Conservation (phyloP, 1,140 invertebrate genomes). For the Branchinecta lynchi region DNA sequence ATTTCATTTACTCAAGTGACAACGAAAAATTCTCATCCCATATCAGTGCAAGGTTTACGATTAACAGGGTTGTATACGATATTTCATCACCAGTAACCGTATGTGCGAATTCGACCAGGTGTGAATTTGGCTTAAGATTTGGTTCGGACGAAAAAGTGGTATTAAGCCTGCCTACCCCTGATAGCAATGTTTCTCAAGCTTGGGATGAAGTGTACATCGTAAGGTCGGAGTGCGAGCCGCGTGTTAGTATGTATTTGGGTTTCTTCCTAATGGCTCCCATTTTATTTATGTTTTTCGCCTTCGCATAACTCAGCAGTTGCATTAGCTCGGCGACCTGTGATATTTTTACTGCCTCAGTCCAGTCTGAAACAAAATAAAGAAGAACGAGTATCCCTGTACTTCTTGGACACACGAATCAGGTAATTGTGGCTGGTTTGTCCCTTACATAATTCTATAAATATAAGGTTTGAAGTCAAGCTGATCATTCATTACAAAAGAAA, state of each 20-base stretch:
- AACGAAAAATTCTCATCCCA: slow-evolving; percentile 42
- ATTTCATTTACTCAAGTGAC: slow-evolving; percentile 64
- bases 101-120: slow-evolving; percentile 43
- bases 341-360: background rate
- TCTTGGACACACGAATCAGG: background rate
- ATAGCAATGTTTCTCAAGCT: slow-evolving; percentile 27
- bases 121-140: slow-evolving; percentile 46
- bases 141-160: slow-evolving; percentile 47
- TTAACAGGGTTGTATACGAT: slow-evolving; percentile 52
- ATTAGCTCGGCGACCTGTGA: slow-evolving; percentile 8
- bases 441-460: too few species aligned
- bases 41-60: slow-evolving; percentile 41
- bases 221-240: slow-evolving; percentile 52
- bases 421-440: too few species aligned
- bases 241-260: slow-evolving; percentile 47
- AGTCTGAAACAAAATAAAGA: background rate
- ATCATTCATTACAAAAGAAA: too few species aligned
- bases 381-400: background rate
- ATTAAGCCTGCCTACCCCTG: slow-evolving; percentile 26
- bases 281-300: slow-evolving; percentile 52
- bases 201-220: slow-evolving; percentile 58
- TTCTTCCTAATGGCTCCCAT: slow-evolving; percentile 52
- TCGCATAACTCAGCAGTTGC: slow-evolving; percentile 29
- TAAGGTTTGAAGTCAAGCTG: too few species aligned
- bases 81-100: slow-evolving; percentile 34